phyloP scores from a whole-genome alignment of 2,888 invertebrate species.

The Aelia acuminata region DNA sequence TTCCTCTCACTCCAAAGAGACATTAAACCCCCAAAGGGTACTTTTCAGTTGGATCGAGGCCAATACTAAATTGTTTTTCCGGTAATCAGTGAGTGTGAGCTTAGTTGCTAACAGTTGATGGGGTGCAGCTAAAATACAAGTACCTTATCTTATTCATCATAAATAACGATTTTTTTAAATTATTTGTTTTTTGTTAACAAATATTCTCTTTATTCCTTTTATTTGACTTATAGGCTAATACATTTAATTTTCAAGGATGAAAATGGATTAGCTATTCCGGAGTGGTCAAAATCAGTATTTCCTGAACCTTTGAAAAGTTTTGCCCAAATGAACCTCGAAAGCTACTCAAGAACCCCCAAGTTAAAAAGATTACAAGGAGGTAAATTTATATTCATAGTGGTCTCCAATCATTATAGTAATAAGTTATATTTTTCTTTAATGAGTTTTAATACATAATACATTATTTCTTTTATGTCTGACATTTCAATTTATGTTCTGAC shows the following conservation, averaged over 20 bases:
- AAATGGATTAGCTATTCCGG: slow-evolving; percentile 80
- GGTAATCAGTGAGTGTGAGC: too few species aligned
- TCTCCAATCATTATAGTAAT: neutral
- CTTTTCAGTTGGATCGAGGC: too few species aligned
- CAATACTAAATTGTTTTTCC: too few species aligned
- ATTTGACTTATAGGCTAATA: slow-evolving; percentile 2
- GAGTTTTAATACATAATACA: neutral
- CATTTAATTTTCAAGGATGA: slow-evolving; percentile 69
- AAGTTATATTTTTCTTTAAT: neutral
- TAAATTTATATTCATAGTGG: slow-evolving; percentile 67
- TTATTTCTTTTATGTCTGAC: neutral
- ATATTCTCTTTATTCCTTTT: neutral
- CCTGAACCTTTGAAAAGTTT: slow-evolving; percentile 78
- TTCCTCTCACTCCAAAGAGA: too few species aligned
- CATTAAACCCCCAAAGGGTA: too few species aligned
- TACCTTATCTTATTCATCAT: too few species aligned
- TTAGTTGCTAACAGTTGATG: too few species aligned
- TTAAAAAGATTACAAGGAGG: slow-evolving; percentile 83
- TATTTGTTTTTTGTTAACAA: too few species aligned
- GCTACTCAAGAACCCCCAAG: slow-evolving; percentile 79
- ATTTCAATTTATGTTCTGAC: neutral
- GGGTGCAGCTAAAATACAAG: too few species aligned
- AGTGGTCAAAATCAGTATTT: slow-evolving; percentile 81
- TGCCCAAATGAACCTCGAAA: slow-evolving; percentile 77
- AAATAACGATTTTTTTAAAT: too few species aligned